Evolutionary conservation across 2,888 invertebrate genomes (phyloP).

Genomic region (Pandemis corylana): DNA sequence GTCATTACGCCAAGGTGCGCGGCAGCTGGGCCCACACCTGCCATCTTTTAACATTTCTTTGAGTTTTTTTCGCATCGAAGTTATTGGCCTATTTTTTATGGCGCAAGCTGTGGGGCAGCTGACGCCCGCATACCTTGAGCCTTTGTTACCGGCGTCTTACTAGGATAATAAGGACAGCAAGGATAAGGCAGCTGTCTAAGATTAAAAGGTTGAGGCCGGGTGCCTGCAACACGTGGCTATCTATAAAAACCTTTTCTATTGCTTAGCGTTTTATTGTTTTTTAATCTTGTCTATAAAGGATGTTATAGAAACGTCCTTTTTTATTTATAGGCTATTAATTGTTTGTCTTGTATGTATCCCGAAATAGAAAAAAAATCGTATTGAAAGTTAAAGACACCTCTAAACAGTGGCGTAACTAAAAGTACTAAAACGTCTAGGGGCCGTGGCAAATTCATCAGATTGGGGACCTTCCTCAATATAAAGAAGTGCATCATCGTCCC

Average conservation of each 20-base stretch:
- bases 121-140: slow-evolving; percentile 66
- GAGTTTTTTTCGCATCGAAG: slow-evolving; percentile 79
- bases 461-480: no score
- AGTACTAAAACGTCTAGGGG: no score
- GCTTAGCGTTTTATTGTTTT: slow-evolving; percentile 51
- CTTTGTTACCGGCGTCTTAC: slow-evolving; percentile 62
- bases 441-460: no score
- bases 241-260: slow-evolving; percentile 49
- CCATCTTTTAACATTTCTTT: slow-evolving; percentile 80
- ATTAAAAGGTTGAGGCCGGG: slow-evolving; percentile 69
- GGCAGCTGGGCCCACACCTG: slow-evolving; percentile 82
- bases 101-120: slow-evolving; percentile 81
- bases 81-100: slow-evolving; percentile 85
- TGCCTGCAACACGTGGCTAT: slow-evolving; percentile 60
- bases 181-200: slow-evolving; percentile 56
- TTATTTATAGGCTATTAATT: neutral
- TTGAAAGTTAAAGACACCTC: no score
- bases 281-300: slow-evolving; percentile 32
- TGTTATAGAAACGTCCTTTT: neutral
- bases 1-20: slow-evolving; percentile 79
- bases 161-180: slow-evolving; percentile 65
- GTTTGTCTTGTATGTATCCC: neutral
- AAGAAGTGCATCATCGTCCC: no score
- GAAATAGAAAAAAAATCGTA: no score
- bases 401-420: no score